phyloP scores from a whole-genome alignment of 2,888 invertebrate species.

The Ypsolopha scabrella region DNA sequence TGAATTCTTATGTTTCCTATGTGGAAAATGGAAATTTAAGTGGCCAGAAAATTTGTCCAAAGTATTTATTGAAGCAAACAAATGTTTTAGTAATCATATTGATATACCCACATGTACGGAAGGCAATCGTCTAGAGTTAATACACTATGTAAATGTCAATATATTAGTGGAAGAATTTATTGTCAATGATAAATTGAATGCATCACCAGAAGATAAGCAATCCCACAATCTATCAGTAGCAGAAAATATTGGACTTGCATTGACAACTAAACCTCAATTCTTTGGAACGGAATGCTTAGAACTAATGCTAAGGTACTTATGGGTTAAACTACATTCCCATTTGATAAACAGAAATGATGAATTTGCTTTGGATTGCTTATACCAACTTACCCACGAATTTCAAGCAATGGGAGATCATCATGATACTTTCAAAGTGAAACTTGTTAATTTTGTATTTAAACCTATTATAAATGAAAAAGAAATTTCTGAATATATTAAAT shows the following conservation, averaged over 20 bases:
- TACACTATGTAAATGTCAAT: conserved; percentile 45
- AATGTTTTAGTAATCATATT: conserved; percentile 59
- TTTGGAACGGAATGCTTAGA: conserved; percentile 46
- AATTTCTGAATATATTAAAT: conserved; percentile 42
- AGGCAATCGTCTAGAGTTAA: conserved; percentile 37
- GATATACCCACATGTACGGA: conserved; percentile 48
- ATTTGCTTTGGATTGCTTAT: conserved; percentile 49
- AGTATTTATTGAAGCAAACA: conserved; percentile 72
- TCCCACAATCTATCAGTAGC: conserved; percentile 37
- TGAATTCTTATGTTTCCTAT: conserved; percentile 69
- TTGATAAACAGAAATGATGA: conserved; percentile 50
- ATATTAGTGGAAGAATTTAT: conserved; percentile 50
- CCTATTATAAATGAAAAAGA: conserved; percentile 42
- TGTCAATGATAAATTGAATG: conserved; percentile 43
- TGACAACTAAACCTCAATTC: conserved; percentile 44
- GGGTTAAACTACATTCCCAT: conserved; percentile 54
- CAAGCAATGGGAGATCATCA: conserved; percentile 51
- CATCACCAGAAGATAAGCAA: conserved; percentile 22
- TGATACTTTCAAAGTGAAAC: conserved; percentile 33
- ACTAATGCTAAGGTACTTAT: conserved; percentile 43
- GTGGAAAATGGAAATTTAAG: conserved; percentile 71
- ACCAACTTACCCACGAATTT: conserved; percentile 53
- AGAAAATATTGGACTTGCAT: conserved; percentile 44
- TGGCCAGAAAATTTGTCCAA: conserved; percentile 74
- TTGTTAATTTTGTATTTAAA: conserved; percentile 51